These are phyloP conservation scores for Hemicentrotus pulcherrimus DNA, from an alignment of 35 echinoderm and acorn worm species.

Conservation along the genomic window DNA sequence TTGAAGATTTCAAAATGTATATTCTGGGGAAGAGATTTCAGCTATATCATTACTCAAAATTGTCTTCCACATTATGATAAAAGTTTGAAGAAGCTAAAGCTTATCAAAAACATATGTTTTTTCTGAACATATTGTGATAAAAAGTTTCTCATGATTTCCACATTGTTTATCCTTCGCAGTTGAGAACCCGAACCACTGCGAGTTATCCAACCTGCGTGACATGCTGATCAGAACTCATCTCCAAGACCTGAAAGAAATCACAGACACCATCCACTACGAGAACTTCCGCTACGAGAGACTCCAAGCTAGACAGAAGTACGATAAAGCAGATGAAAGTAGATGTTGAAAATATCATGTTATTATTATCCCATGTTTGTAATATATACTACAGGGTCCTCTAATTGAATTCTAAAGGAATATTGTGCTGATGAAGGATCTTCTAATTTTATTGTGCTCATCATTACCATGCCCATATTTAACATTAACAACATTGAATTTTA, in stretches of 20 bases:
- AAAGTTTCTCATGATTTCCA: background rate
- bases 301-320: constrained; percentile 74
- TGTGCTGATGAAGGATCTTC: background rate
- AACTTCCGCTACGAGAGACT: constrained; percentile 92
- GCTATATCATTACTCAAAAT: no score
- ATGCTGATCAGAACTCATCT: constrained; percentile 97
- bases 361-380: background rate
- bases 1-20: no score
- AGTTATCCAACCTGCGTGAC: constrained; percentile 86
- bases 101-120: background rate
- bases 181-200: constrained; percentile 95
- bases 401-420: background rate
- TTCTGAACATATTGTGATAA: background rate
- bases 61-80: background rate
- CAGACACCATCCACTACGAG: constrained; percentile 94
- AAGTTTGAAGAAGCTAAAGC: background rate
- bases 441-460: background rate
- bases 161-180: constrained; percentile 63
- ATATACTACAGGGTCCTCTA: background rate
- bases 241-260: constrained; percentile 98
- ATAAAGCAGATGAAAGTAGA: constrained; percentile 80
- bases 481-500: background rate
- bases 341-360: constrained; percentile 54
- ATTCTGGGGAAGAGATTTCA: no score
- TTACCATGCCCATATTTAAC: background rate